Evolutionary conservation across 2,888 invertebrate species (phyloP), one percentile per base, ranked within the genome.

Genomic region (Heliconius hortense): DNA sequence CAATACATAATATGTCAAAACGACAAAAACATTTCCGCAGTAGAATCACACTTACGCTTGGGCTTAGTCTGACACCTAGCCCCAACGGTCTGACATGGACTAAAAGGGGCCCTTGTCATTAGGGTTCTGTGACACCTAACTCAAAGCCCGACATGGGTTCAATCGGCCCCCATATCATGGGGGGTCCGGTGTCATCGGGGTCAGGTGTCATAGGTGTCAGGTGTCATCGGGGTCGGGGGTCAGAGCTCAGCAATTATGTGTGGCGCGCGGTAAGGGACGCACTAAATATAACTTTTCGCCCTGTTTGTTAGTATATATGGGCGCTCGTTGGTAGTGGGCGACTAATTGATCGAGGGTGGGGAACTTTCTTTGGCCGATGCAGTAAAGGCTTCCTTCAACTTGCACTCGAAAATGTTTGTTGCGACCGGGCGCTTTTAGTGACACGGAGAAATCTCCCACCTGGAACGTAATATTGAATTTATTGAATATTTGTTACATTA

Each of bases 381-480:
- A 98, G 93, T 98, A 98, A 83, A 98, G 95, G 80, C 96, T 96
- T 82, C 97, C 97, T 89, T 98, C 98, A 80, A 98, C 98, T 91
- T 98, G 98, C 86, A 99, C 99, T 87, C 99, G 97, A 95, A 99
- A 99, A 94, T 99, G 99, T 91, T 99, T 99, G 95, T 99, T 99
- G 84, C 99, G 97, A 35, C 98, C 98, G 66, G 98, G 98, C 70
- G 99, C 99, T 94, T 99, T 99, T 87, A 99, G 95, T 72, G 99
- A 99, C 84, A 99, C 99, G 21, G 99, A 99, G 94, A 97, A 99
- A 94, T 99, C 99, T 81, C 99, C 99, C 94, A 98, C 97, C 99
- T 99, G 94, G 39, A 94, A 73, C 48, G 13, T 2, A 26, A 68
- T 18, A 18, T 43, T 15, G 31, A 31, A 4, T 1, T 21, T 48